Conservation (phyloP, 2,113 vertebrate genomes). For the Cricetomys ansorgei region DNA sequence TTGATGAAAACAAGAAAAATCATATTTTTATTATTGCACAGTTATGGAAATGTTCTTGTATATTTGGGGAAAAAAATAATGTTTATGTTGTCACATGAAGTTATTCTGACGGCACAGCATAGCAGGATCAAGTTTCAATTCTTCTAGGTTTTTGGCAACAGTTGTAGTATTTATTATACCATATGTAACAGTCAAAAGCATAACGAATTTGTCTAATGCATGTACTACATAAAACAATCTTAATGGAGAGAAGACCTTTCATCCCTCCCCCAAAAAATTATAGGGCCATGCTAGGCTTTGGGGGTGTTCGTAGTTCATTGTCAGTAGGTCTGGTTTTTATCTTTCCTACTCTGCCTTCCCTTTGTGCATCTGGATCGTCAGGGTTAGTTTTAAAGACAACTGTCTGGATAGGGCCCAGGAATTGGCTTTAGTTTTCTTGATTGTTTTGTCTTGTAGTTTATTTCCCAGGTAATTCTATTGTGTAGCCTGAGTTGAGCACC, state of each 20-base stretch:
- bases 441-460: background rate
- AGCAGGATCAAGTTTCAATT: background rate
- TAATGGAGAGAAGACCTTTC: background rate
- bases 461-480: constrained; percentile 38
- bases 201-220: constrained; percentile 18
- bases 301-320: background rate
- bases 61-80: background rate
- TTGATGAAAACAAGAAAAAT: constrained; percentile 10
- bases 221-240: constrained; percentile 45
- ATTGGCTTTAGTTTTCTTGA: background rate
- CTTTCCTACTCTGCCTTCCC: background rate
- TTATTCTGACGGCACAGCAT: background rate
- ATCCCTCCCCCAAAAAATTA: background rate
- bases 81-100: background rate
- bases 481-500: constrained; percentile 8
- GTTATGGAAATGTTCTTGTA: constrained; percentile 20
- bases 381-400: constrained; percentile 21
- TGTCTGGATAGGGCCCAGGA: background rate
- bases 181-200: constrained; percentile 40
- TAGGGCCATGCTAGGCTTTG: background rate
- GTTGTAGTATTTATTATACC: background rate
- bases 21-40: background rate
- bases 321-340: background rate
- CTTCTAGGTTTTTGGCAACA: constrained; percentile 41
- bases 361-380: background rate